A percentile compares a stretch with the other conserved stretches of the same genome.
phyloP scores from a whole-genome alignment of 2,113 vertebrate species.

The Nesoenas mayeri region DNA sequence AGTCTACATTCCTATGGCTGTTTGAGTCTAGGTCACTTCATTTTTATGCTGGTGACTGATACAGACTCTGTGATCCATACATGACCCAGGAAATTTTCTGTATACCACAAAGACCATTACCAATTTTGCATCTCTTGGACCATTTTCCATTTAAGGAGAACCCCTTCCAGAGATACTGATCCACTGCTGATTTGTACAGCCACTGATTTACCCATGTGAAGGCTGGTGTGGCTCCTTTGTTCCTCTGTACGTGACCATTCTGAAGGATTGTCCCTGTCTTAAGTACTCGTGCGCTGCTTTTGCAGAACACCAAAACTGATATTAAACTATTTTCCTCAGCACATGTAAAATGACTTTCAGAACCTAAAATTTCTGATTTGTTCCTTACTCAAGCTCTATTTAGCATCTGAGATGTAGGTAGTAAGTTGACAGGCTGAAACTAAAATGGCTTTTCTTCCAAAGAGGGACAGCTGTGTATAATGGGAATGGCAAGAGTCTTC shows the following conservation, averaged over 20 bases:
- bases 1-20: accelerated
- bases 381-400: neutral
- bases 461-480: neutral
- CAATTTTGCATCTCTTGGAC: neutral
- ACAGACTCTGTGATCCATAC: neutral
- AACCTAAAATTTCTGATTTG: neutral
- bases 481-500: neutral
- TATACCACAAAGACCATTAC: neutral
- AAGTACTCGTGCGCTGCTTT: neutral
- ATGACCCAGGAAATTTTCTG: neutral
- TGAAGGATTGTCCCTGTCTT: neutral
- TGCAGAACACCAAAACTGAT: neutral
- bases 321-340: neutral
- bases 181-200: neutral
- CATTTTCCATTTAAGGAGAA: neutral
- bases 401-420: neutral
- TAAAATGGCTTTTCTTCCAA: neutral
- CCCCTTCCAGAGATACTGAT: neutral
- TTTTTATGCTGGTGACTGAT: neutral
- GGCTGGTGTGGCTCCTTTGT: neutral
- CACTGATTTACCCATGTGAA: neutral
- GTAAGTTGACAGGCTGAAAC: neutral
- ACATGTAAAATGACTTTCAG: neutral
- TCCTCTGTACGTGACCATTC: neutral
- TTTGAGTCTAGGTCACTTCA: neutral